phyloP scores from a whole-genome alignment of 2,113 vertebrate genomes.

The Pithys albifrons region DNA sequence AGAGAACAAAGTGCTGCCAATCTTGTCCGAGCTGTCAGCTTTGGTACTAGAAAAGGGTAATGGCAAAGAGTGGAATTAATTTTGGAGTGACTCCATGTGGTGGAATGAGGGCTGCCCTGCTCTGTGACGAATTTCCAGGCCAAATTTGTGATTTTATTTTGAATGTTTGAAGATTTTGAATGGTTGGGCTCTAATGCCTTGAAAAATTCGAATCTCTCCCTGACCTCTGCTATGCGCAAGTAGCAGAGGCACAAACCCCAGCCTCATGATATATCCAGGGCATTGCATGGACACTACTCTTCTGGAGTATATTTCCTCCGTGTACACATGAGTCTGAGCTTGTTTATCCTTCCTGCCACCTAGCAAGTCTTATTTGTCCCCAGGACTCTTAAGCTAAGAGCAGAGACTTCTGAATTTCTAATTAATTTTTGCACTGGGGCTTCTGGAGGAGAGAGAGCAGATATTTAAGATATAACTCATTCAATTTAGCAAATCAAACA shows the following conservation, averaged over 20 bases:
- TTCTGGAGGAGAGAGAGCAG: neutral
- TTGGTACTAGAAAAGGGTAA: neutral
- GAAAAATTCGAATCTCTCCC: neutral
- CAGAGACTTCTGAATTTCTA: neutral
- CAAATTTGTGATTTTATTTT: neutral
- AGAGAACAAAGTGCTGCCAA: neutral
- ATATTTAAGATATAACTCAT: neutral
- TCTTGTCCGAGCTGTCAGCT: neutral
- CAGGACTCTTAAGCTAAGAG: neutral
- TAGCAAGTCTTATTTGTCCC: neutral
- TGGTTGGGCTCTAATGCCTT: neutral
- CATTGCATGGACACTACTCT: neutral
- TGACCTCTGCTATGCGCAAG: neutral
- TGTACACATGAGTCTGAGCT: neutral
- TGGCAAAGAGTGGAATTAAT: accelerated
- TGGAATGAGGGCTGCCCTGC: neutral
- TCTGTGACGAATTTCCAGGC: neutral
- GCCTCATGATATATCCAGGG: neutral
- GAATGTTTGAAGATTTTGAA: neutral
- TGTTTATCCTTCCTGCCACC: neutral
- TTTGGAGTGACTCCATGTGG: neutral
- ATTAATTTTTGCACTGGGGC: neutral
- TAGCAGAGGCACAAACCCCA: neutral
- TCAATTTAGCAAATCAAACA: neutral
- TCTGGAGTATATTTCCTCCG: neutral